These are phyloP conservation scores for Recurvirostra avosetta DNA, from an alignment of 2,113 vertebrate genomes.

Conservation along the genomic window DNA sequence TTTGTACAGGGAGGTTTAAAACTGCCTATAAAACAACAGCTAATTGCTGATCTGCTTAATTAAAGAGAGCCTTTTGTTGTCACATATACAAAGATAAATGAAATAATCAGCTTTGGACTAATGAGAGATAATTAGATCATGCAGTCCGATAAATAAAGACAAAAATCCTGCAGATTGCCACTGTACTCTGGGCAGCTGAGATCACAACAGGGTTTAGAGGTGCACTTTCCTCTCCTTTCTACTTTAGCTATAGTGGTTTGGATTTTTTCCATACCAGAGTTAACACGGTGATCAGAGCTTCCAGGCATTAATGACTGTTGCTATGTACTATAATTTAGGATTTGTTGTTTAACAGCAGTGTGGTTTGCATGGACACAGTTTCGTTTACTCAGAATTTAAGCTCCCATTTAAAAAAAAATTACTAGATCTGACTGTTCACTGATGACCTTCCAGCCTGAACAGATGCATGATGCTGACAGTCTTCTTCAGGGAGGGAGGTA, in stretches of 20 bases:
- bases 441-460: not conserved
- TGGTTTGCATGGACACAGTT: not conserved
- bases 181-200: slow-evolving; percentile 48
- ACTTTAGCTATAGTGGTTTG: not conserved
- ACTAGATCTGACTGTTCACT: not conserved
- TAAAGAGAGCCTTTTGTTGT: slow-evolving; percentile 86
- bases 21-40: slow-evolving; percentile 83
- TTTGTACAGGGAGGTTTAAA: slow-evolving; percentile 81
- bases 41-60: slow-evolving; percentile 89
- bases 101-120: slow-evolving; percentile 88
- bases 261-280: not conserved
- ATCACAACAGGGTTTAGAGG: slow-evolving; percentile 5
- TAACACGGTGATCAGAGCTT: not conserved
- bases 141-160: slow-evolving; percentile 81
- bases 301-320: not conserved
- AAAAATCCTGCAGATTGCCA: slow-evolving; percentile 66
- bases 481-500: not conserved
- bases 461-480: not conserved
- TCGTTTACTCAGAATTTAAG: not conserved
- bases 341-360: not conserved
- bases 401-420: not conserved
- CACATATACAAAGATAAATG: slow-evolving; percentile 90
- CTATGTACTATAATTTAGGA: not conserved
- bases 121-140: slow-evolving; percentile 91
- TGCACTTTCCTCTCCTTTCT: not conserved